Conservation (phyloP, 1,140 invertebrate species). For the Chymomyza costata region DNA sequence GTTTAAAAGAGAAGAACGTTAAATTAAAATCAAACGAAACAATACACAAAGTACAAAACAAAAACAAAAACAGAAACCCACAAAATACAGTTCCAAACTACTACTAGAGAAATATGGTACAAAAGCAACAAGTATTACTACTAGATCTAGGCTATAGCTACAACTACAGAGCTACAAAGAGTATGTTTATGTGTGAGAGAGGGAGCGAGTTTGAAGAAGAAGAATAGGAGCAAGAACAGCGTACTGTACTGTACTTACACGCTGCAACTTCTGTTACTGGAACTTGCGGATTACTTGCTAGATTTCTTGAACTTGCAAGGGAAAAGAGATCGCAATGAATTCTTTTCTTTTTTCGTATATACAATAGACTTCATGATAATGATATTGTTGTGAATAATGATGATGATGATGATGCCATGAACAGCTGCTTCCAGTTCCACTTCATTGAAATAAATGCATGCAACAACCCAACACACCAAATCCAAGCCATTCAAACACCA, state of each 20-base stretch:
- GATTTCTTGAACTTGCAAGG: slow-evolving; percentile 19
- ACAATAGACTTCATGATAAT: no score
- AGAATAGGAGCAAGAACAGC: slow-evolving; percentile 13
- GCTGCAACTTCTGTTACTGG: slow-evolving; percentile 1
- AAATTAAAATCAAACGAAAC: slow-evolving; percentile 46
- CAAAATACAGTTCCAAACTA: slow-evolving; percentile 3
- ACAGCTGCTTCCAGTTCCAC: slow-evolving; percentile 25
- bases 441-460: background rate
- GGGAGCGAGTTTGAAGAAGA: slow-evolving; percentile 11
- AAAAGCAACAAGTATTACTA: no score
- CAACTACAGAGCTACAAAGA: background rate
- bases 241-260: background rate
- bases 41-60: slow-evolving; percentile 12
- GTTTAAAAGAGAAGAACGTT: slow-evolving; percentile 34
- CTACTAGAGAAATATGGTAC: no score
- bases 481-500: slow-evolving; percentile 24
- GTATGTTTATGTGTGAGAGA: slow-evolving; percentile 2
- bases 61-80: slow-evolving; percentile 24
- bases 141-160: background rate
- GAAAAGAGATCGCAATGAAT: no score
- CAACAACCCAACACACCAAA: slow-evolving; percentile 37
- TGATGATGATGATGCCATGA: slow-evolving; percentile 27
- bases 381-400: no score
- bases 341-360: no score
- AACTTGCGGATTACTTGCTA: slow-evolving; percentile 20